Evolutionary conservation across 2,888 invertebrate species (phyloP).

Genomic region (Drosophila villosipedis): DNA sequence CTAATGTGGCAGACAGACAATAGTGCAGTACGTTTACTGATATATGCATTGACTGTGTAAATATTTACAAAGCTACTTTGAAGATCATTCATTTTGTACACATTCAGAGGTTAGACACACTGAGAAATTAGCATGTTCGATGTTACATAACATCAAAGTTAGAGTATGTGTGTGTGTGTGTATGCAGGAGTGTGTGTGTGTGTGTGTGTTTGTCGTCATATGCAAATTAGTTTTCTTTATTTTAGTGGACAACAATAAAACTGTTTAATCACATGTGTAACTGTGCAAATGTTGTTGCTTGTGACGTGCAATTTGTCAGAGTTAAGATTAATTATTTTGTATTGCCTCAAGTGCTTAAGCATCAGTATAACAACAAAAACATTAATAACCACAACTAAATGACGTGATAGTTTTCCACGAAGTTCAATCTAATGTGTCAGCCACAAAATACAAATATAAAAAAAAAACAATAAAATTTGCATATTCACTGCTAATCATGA

Average conservation of each 20-base stretch:
- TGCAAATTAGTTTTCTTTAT: constrained; percentile 38
- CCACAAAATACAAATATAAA: not conserved
- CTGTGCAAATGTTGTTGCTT: constrained; percentile 38
- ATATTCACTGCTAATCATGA: not conserved
- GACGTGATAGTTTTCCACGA: constrained; percentile 2
- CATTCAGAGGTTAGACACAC: constrained; percentile 58
- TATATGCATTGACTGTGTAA: constrained; percentile 13
- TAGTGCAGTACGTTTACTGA: constrained; percentile 43
- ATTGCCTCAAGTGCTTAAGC: constrained; percentile 8
- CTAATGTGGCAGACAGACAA: constrained; percentile 17
- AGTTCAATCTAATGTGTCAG: not conserved
- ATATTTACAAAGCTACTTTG: constrained; percentile 52
- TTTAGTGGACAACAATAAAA: constrained; percentile 22
- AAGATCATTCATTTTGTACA: constrained; percentile 40
- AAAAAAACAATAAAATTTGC: not conserved
- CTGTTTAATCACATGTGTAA: constrained; percentile 31
- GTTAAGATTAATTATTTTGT: constrained; percentile 22
- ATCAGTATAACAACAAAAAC: constrained; percentile 20
- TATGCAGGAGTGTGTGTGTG: constrained; percentile 17
- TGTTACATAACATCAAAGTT: constrained; percentile 31
- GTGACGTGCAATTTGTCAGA: constrained; percentile 42
- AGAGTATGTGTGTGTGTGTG: constrained; percentile 17
- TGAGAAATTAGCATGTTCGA: constrained; percentile 38
- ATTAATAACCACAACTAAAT: constrained; percentile 10
- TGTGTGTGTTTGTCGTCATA: constrained; percentile 17